These are phyloP conservation scores for Thalassaphorura encarpata DNA, from an alignment of 1,140 invertebrate genomes.

Conservation along the genomic window DNA sequence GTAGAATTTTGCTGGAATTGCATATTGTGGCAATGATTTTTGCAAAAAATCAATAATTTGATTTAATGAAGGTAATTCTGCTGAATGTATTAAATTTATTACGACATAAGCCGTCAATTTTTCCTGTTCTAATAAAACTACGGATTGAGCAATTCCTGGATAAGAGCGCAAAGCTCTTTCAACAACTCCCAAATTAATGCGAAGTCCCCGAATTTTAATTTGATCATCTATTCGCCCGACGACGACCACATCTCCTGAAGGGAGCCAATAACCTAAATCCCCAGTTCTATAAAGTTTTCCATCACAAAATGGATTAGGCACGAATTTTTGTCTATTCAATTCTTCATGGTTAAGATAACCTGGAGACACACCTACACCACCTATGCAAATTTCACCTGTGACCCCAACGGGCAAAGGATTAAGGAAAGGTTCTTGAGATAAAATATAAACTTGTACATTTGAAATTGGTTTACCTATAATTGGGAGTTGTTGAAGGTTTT, in stretches of 20 bases:
- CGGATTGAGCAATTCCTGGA: not conserved
- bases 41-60: not conserved
- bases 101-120: not conserved
- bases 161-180: not conserved
- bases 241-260: not conserved
- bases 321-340: not conserved
- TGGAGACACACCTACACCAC: not conserved
- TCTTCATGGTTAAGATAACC: conserved; percentile 1
- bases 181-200: conserved; percentile 10
- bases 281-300: not conserved
- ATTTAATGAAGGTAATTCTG: not conserved
- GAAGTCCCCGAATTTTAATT: conserved; percentile 7
- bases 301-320: not conserved
- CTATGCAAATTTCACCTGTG: conserved; percentile 5
- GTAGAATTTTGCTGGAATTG: not conserved
- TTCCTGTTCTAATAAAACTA: too few species aligned
- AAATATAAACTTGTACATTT: not conserved
- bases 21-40: not conserved
- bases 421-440: not conserved
- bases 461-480: not conserved
- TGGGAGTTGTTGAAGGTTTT: too few species aligned
- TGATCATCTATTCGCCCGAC: conserved; percentile 7
- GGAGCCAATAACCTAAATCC: not conserved
- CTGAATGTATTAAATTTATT: too few species aligned
- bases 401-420: not conserved